Evolutionary conservation across 1,140 invertebrate genomes (phyloP).

Genomic region (Adoxophyes honmai): DNA sequence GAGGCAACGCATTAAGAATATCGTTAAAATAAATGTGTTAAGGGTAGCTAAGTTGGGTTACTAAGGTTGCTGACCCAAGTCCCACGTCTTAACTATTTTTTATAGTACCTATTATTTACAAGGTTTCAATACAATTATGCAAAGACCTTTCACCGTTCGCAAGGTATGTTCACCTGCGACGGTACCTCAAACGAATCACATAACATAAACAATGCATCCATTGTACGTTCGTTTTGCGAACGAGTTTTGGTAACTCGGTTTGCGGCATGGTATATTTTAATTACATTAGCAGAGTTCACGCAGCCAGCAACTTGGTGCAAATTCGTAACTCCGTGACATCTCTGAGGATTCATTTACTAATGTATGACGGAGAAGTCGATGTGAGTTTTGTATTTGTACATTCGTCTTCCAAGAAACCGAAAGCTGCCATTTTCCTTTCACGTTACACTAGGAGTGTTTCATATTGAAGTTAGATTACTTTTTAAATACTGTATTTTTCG

Average conservation of each 20-base stretch:
- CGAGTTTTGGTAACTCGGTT: conserved; percentile 17
- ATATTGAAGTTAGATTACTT: no score
- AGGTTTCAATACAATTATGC: no score
- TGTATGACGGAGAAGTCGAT: neutral
- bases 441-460: neutral
- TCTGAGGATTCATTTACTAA: conserved; percentile 7
- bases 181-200: neutral
- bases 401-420: neutral
- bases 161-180: no score
- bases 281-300: conserved; percentile 23
- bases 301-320: neutral
- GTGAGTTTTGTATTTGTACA: neutral
- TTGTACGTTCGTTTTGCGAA: neutral
- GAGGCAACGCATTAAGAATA: no score
- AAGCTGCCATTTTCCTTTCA: neutral
- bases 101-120: no score
- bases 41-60: no score
- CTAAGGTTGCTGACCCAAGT: no score
- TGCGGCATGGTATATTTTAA: conserved; percentile 30
- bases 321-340: conserved; percentile 11
- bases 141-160: no score
- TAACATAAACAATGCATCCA: neutral
- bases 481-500: no score
- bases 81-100: no score
- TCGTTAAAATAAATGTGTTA: no score